Base-by-base conservation (phyloP, 2,888 invertebrate species). In the Mactromeris polynyma region DNA sequence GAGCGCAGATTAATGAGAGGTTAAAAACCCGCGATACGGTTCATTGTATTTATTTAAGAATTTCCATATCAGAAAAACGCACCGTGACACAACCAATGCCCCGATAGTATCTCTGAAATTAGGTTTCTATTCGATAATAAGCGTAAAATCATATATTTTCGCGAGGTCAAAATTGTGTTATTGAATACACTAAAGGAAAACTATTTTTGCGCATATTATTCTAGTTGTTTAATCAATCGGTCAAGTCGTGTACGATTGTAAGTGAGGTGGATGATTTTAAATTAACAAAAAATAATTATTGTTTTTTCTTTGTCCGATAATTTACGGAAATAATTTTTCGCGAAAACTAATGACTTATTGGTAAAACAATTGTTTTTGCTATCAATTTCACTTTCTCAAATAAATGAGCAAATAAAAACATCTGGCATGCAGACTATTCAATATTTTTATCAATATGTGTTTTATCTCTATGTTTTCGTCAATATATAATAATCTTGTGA, bases 101-200 rank as follows among this genome's bases (percentile, higher is more conserved):
- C 73, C 19, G 73, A 73, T 73, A 73, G 73, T 73, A 73, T 73
- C 26, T 73, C 36, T 36, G n/a, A 73, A 73, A 73, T 73, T 73
- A 73, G 73, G 73, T 73, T 73, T 33, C 31, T 19, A 64, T 33
- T 33, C 6, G 73, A 73, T 73, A 36, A 33, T 19, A 19, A 36
- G 14, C 73, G 17, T 73, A 73, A 33, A 36, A 33, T 36, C 33
- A 36, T 73, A 17, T 36, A 17, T 19, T 73, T 73, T 73, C 36
- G 73, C 73, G 73, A 36, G 2, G 73, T 73, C n/a, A 73, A 19
- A 33, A 7, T 46, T 46, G 11, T 46, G 42, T 4, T 46, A 46
- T 1, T 46, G 14, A 46, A 4, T 46, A 17, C 1, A 4, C 17
- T 46, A n/a, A n/a, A n/a, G n/a, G 46, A 2, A 46, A 11, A 11